These are phyloP conservation scores for Danio jaintianensis DNA, from an alignment of 2,797 vertebrate genomes.

Conservation along the genomic window DNA sequence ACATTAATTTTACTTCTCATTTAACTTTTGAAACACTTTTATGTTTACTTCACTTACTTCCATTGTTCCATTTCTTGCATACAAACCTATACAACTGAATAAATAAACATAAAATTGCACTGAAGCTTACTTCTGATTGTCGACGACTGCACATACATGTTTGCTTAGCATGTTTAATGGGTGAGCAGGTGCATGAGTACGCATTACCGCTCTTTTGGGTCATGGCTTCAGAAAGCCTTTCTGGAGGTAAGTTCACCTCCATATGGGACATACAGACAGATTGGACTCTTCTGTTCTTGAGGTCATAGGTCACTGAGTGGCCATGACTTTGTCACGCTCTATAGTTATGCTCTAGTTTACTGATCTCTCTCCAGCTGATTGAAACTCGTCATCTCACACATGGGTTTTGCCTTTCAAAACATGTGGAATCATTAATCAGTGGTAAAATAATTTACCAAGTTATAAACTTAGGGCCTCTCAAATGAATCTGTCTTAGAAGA, in stretches of 20 bases:
- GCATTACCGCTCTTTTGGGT: slow-evolving; percentile 9
- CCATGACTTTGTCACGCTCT: background rate
- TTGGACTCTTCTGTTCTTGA: background rate
- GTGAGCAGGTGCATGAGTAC: slow-evolving; percentile 11
- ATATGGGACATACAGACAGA: background rate
- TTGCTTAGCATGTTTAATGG: background rate
- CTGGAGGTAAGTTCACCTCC: background rate
- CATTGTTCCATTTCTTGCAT: background rate
- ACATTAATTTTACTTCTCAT: too few species aligned
- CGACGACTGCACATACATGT: background rate
- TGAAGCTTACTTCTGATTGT: background rate
- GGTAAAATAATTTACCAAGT: background rate
- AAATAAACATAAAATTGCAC: background rate
- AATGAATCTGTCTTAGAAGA: background rate
- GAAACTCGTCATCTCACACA: background rate
- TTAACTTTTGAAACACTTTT: too few species aligned
- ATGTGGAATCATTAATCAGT: background rate
- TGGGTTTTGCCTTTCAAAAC: background rate
- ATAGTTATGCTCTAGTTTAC: background rate
- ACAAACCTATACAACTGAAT: background rate
- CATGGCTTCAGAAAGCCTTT: background rate
- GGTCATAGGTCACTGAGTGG: background rate
- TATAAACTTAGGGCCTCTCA: background rate
- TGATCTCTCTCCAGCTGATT: background rate
- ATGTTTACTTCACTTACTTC: too few species aligned